phyloP scores from a whole-genome alignment of 2,113 vertebrate genomes.

The Trematomus loennbergii region DNA sequence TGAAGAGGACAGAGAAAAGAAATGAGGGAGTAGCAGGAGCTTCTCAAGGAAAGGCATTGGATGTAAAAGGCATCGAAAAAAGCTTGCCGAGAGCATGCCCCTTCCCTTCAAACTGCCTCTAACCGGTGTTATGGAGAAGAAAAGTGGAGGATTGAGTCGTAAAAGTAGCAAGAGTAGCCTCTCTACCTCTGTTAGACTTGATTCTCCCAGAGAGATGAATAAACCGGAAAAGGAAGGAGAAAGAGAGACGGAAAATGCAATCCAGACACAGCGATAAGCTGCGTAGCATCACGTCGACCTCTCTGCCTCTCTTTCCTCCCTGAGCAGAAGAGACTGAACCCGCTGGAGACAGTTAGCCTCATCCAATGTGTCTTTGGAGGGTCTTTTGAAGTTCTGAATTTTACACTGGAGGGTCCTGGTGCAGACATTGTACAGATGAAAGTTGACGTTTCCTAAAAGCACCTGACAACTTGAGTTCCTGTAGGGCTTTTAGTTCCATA shows the following conservation, averaged over 20 bases:
- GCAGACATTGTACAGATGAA: constrained; percentile 57
- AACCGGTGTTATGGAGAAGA: constrained; percentile 23
- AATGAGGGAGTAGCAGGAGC: constrained; percentile 29
- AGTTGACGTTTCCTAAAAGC: constrained; percentile 54
- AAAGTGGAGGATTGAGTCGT: constrained; percentile 33
- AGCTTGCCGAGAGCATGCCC: constrained; percentile 29
- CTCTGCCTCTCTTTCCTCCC: constrained; percentile 59
- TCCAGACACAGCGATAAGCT: constrained; percentile 48
- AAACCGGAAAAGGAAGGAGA: constrained; percentile 25
- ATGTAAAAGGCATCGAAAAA: constrained; percentile 38
- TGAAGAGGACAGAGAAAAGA: constrained; percentile 7
- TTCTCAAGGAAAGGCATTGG: constrained; percentile 55
- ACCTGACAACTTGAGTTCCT: constrained; percentile 21
- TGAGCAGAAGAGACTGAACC: constrained; percentile 58
- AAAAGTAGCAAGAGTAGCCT: constrained; percentile 51
- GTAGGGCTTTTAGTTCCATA: not conserved
- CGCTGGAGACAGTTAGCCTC: constrained; percentile 40
- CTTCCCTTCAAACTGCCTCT: constrained; percentile 16
- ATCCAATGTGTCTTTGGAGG: constrained; percentile 43
- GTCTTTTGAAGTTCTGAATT: constrained; percentile 57
- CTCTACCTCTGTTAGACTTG: constrained; percentile 63
- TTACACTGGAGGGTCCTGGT: constrained; percentile 81
- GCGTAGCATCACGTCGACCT: constrained; percentile 65
- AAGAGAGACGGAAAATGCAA: constrained; percentile 50
- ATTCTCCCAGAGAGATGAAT: constrained; percentile 41